Percentiles rank a stretch among this genome's conserved stretches.
Evolutionary conservation across 1,140 invertebrate genomes (phyloP).

Genomic region (Muscidifurax raptorellus): DNA sequence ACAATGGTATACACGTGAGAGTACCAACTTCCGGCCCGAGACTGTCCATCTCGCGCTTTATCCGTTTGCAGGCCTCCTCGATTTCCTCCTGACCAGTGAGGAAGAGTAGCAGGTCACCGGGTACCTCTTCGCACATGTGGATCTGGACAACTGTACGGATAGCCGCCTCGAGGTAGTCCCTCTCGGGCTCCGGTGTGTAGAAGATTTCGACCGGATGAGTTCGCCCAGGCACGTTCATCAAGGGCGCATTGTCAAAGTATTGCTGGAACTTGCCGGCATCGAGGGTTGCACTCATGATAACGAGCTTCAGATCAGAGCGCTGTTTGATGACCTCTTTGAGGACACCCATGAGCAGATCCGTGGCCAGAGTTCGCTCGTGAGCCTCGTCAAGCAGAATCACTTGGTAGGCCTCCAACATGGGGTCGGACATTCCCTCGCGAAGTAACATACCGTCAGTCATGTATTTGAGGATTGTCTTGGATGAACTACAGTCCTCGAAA

Average conservation of each 20-base stretch:
- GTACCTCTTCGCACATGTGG: slow-evolving; percentile 98
- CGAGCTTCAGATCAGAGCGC: slow-evolving; percentile 94
- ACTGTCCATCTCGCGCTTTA: slow-evolving; percentile 97
- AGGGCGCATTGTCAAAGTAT: slow-evolving; percentile 98
- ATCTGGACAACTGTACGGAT: slow-evolving; percentile 99
- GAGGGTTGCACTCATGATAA: slow-evolving; percentile 99
- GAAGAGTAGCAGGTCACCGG: slow-evolving; percentile 96
- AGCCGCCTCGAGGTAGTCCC: slow-evolving; percentile 98
- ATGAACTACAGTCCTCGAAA: slow-evolving; percentile 99
- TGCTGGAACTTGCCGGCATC: slow-evolving; percentile 99
- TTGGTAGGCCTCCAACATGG: slow-evolving; percentile 97
- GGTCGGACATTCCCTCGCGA: slow-evolving; percentile 99
- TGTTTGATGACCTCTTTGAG: slow-evolving; percentile 98
- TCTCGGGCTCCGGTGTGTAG: slow-evolving; percentile 98
- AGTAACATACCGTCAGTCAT: slow-evolving; percentile 99
- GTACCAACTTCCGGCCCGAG: slow-evolving; percentile 97
- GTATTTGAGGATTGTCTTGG: slow-evolving; percentile 94
- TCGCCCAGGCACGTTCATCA: slow-evolving; percentile 98
- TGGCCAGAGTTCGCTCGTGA: slow-evolving; percentile 98
- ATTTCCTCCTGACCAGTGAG: slow-evolving; percentile 98
- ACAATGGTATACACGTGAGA: slow-evolving; percentile 98
- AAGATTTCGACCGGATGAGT: slow-evolving; percentile 99
- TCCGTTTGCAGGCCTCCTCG: slow-evolving; percentile 99
- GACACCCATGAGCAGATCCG: slow-evolving; percentile 99
- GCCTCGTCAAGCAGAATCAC: slow-evolving; percentile 98